Conservation (phyloP, 2,888 invertebrate genomes). For the Platycnemis pennipes region DNA sequence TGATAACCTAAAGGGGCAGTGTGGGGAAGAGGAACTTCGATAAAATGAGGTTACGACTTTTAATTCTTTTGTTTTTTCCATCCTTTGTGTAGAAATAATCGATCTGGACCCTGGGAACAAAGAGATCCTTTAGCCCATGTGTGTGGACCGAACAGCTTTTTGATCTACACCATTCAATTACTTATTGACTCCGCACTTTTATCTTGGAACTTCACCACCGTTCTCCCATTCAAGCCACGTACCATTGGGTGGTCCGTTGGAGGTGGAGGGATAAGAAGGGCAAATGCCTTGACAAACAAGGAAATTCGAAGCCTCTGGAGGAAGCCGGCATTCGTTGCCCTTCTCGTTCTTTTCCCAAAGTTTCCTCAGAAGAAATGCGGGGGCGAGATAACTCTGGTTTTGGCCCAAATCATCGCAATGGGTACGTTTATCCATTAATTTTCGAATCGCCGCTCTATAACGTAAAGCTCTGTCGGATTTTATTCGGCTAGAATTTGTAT, state of each 20-base stretch:
- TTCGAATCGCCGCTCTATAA: no score
- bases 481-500: no score
- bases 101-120: background rate
- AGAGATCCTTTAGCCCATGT: background rate
- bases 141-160: background rate
- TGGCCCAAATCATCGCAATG: background rate
- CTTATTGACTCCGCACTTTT: background rate
- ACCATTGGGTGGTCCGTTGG: background rate
- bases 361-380: background rate
- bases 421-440: no score
- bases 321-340: background rate
- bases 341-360: background rate
- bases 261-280: background rate
- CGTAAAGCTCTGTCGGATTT: no score
- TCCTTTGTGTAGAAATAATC: background rate
- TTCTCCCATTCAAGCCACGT: background rate
- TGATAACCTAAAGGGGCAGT: background rate
- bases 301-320: background rate
- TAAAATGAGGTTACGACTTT: background rate
- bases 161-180: conserved; percentile 31
- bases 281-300: conserved; percentile 31
- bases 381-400: background rate
- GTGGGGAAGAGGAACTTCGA: background rate
- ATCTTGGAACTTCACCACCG: background rate
- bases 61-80: background rate